Base-by-base conservation (phyloP, 2,888 invertebrate genomes). In the Escarpia spicata region DNA sequence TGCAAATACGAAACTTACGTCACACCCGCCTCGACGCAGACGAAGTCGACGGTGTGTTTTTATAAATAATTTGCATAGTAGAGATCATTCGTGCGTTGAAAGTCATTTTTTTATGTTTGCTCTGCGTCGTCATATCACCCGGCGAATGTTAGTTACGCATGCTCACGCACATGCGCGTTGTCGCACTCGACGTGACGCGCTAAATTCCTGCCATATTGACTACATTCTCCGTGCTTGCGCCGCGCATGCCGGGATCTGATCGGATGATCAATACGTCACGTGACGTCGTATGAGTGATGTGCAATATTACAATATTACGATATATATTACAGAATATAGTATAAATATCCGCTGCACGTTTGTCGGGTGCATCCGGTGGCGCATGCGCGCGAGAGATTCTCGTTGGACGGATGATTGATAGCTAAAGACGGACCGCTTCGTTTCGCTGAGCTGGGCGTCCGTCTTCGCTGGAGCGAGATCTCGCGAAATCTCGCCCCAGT, bases 21-120 rank as follows among this genome's bases (percentile, higher is more conserved):
- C 15, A 75, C 19, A 75, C 26, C 75, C 19, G 75, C 19, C n/a
- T 75, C 26, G 52, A 2, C 52, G 52, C 75, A 26, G 19, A 75
- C 75, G 75, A 75, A 15, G 75, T 19, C 75, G 75, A 75, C 75
- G 75, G 19, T 26, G 8, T 15, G 52, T 52, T 15, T 75, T 75
- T 75, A 75, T 75, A 75, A 75, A 75, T 75, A 26, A 75, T 19
- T 75, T 75, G 75, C 75, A 75, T 75, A 75, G 75, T 75, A 75
- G 75, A 75, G 75, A 75, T 75, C 75, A 75, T 75, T 75, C 75
- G 75, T 75, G 75, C 75, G 75, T 75, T 75, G 75, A 75, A 75
- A 75, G 75, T 75, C 75, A 75, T 75, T 15, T 9, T 9, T 75
- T 75, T n/a, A 75, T 75, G 75, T 75, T 52, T 75, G 75, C 75